Evolutionary conservation across 2,797 vertebrate species (phyloP).

Genomic region (Hoplostethus atlanticus): DNA sequence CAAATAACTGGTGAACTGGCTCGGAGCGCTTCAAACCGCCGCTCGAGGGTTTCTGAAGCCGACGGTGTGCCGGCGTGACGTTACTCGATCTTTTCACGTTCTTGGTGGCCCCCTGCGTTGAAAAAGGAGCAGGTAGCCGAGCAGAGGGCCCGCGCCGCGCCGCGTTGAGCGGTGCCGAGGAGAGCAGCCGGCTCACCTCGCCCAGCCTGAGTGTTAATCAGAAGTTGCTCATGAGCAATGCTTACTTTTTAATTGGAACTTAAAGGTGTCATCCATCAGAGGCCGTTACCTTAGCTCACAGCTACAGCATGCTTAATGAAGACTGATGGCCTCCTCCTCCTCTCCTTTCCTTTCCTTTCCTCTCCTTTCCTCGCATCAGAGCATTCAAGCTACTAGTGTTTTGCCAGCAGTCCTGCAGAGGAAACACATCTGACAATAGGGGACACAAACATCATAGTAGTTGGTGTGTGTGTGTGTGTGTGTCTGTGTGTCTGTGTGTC

Average conservation of each 20-base stretch:
- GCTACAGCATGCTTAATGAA: constrained; percentile 48
- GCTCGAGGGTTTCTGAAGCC: constrained; percentile 15
- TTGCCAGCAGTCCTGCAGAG: too few relatives aligned
- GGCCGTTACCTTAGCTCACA: constrained; percentile 52
- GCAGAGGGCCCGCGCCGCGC: too few relatives aligned
- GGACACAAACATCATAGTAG: neutral
- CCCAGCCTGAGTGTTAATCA: constrained; percentile 42
- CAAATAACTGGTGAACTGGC: constrained; percentile 42
- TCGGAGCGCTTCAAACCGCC: constrained; percentile 24
- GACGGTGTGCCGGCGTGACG: too few relatives aligned
- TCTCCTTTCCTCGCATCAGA: neutral
- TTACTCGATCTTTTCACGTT: neutral
- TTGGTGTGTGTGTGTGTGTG: too few relatives aligned
- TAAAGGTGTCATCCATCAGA: constrained; percentile 78
- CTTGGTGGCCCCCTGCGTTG: neutral
- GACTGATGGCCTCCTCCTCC: constrained; percentile 40
- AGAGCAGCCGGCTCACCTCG: constrained; percentile 28
- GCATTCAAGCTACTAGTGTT: too few relatives aligned
- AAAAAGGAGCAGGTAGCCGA: constrained; percentile 1
- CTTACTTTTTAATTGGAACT: constrained; percentile 73
- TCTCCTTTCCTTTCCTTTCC: neutral
- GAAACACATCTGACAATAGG: neutral
- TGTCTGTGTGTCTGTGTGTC: too few relatives aligned
- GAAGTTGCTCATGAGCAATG: constrained; percentile 73
- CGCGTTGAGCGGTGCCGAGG: neutral